These are phyloP conservation scores for Rhamnusium bicolor DNA, from an alignment of 2,888 invertebrate genomes.

Conservation along the genomic window DNA sequence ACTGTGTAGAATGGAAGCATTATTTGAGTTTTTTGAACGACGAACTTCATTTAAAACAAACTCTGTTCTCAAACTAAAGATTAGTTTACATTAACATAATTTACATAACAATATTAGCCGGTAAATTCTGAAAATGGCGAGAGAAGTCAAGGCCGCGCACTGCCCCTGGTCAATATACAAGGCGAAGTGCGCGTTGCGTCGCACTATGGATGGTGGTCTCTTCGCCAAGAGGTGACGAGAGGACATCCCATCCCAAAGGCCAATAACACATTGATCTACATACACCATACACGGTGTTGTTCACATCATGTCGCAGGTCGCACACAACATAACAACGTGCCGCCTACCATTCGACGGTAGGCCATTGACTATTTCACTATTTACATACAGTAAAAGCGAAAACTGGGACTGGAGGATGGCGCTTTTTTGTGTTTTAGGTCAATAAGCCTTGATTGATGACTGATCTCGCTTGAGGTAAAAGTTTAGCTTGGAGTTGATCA, in stretches of 20 bases:
- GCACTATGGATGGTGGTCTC: conserved; percentile 14
- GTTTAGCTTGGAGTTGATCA: not conserved
- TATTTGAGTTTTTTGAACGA: not conserved
- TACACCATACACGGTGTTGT: conserved; percentile 25
- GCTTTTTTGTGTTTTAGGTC: conserved; percentile 44
- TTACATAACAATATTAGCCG: not conserved
- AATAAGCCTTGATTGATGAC: conserved; percentile 22
- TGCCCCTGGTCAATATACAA: conserved; percentile 74
- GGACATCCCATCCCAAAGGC: conserved; percentile 11
- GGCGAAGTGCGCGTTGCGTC: conserved; percentile 21
- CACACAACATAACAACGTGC: not conserved
- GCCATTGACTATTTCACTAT: conserved; percentile 40
- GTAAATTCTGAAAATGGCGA: conserved; percentile 18
- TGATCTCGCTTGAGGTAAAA: not conserved
- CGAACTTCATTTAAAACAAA: not conserved
- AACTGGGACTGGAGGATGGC: conserved; percentile 37
- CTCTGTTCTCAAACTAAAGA: not conserved
- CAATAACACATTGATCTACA: conserved; percentile 56
- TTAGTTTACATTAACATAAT: conserved; percentile 16
- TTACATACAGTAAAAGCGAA: conserved; percentile 43
- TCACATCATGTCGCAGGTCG: conserved; percentile 10
- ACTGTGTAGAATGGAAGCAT: too few relatives aligned
- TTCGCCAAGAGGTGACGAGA: conserved; percentile 1
- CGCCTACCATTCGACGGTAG: conserved; percentile 12
- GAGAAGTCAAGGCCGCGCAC: conserved; percentile 82